Percentiles rank a stretch among this genome's conserved stretches.
Evolutionary conservation across 2,113 vertebrate species (phyloP).

Genomic region (Xenotilapia flavipinnis): DNA sequence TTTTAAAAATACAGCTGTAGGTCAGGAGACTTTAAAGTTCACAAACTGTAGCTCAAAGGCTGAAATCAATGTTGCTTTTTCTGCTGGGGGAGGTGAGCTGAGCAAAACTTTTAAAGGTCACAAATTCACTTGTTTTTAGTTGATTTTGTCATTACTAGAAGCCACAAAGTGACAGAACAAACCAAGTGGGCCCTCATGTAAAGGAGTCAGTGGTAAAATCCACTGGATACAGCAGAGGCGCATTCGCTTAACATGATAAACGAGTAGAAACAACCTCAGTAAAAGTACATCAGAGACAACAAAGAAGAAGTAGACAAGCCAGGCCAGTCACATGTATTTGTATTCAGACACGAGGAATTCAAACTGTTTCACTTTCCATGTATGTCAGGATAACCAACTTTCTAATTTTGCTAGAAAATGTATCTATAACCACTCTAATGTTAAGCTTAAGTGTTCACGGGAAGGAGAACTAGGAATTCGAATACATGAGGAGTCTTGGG

Average conservation of each 20-base stretch:
- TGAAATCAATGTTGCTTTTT: neutral
- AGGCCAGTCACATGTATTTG: neutral
- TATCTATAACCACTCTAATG: neutral
- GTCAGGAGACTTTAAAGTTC: neutral
- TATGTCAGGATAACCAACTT: neutral
- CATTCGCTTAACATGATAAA: neutral
- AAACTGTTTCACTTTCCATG: rapidly evolving
- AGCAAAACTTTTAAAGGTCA: neutral
- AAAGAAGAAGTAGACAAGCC: neutral
- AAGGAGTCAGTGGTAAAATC: neutral
- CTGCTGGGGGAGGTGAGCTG: neutral
- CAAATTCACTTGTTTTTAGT: neutral
- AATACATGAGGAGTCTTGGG: too few species aligned
- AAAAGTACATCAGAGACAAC: neutral
- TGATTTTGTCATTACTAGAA: neutral
- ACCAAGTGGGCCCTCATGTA: rapidly evolving
- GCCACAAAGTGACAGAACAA: rapidly evolving
- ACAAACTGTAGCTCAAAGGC: neutral
- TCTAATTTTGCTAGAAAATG: neutral
- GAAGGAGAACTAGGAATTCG: too few species aligned
- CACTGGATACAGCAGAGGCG: neutral
- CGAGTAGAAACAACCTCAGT: neutral
- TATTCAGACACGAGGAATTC: neutral
- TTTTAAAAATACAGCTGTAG: neutral
- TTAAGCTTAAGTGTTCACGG: too few species aligned